These are phyloP conservation scores for Hirtodrosophila duncani DNA, from an alignment of 2,888 invertebrate species.

Conservation along the genomic window DNA sequence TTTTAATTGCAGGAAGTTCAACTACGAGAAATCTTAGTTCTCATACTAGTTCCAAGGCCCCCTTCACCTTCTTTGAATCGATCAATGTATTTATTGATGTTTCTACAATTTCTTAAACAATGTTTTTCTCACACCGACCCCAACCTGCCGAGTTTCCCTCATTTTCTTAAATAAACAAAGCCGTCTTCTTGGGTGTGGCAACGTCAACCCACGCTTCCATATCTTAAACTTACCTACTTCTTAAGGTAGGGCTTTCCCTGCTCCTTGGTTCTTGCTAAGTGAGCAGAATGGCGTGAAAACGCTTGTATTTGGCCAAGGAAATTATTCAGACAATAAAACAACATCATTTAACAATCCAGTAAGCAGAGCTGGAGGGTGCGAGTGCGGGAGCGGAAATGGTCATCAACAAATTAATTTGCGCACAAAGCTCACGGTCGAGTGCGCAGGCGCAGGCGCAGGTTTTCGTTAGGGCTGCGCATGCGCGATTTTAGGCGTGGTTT, in stretches of 20 bases:
- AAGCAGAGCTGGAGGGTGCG: slow-evolving; percentile 8
- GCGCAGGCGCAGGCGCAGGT: slow-evolving; percentile 22
- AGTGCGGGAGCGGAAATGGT: slow-evolving; percentile 1
- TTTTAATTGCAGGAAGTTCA: slow-evolving; percentile 59
- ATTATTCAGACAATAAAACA: slow-evolving; percentile 37
- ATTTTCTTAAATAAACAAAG: slow-evolving; percentile 69
- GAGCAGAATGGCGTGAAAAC: slow-evolving; percentile 70
- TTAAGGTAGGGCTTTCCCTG: slow-evolving; percentile 15
- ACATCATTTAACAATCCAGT: slow-evolving; percentile 40
- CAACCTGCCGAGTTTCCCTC: slow-evolving; percentile 57
- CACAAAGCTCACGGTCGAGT: slow-evolving; percentile 18
- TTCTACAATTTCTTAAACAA: slow-evolving; percentile 53
- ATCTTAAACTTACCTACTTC: no score
- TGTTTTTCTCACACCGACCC: slow-evolving; percentile 64
- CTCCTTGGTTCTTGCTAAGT: slow-evolving; percentile 24
- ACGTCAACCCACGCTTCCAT: slow-evolving; percentile 46
- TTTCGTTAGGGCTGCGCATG: no score
- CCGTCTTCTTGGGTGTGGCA: slow-evolving; percentile 50
- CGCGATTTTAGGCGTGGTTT: slow-evolving; percentile 16
- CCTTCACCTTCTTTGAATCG: neutral
- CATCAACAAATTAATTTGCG: slow-evolving; percentile 39
- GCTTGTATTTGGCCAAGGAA: slow-evolving; percentile 68
- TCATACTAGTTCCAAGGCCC: slow-evolving; percentile 16
- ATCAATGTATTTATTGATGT: no score
- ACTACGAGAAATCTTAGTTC: slow-evolving; percentile 38